Evolutionary conservation across 2,797 vertebrate species (phyloP).

Genomic region (Premnoplex brunnescens): DNA sequence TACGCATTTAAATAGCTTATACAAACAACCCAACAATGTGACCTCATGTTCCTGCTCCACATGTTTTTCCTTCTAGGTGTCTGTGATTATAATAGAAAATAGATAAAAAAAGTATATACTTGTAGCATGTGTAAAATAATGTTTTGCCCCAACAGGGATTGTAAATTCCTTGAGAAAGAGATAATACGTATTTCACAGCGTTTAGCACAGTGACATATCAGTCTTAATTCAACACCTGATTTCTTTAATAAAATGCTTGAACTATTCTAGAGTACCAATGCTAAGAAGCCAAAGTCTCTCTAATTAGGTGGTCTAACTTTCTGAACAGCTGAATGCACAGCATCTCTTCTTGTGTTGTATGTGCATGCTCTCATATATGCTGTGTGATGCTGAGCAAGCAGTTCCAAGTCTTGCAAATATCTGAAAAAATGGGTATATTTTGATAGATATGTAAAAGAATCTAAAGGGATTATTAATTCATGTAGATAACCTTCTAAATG

Average conservation of each 20-base stretch:
- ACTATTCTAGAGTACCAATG: background rate
- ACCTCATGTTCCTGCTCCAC: background rate
- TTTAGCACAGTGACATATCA: background rate
- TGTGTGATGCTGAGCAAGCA: background rate
- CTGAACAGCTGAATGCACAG: background rate
- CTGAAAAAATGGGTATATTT: background rate
- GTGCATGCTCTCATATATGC: rapidly evolving
- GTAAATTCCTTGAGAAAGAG: background rate
- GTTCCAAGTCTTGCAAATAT: background rate
- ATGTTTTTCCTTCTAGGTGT: background rate
- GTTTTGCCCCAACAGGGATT: background rate
- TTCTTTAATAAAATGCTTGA: background rate
- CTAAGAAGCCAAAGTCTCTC: background rate
- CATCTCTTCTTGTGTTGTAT: background rate
- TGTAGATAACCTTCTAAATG: background rate
- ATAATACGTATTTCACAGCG: background rate
- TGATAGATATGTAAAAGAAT: background rate
- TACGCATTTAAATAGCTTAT: background rate
- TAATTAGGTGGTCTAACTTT: background rate
- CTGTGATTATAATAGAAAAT: background rate
- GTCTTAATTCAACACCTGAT: background rate
- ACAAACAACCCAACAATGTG: background rate
- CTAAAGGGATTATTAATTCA: background rate
- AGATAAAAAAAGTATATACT: background rate
- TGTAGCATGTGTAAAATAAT: background rate